Evolutionary conservation across 2,113 vertebrate genomes (phyloP).

Genomic region (Podiceps cristatus): DNA sequence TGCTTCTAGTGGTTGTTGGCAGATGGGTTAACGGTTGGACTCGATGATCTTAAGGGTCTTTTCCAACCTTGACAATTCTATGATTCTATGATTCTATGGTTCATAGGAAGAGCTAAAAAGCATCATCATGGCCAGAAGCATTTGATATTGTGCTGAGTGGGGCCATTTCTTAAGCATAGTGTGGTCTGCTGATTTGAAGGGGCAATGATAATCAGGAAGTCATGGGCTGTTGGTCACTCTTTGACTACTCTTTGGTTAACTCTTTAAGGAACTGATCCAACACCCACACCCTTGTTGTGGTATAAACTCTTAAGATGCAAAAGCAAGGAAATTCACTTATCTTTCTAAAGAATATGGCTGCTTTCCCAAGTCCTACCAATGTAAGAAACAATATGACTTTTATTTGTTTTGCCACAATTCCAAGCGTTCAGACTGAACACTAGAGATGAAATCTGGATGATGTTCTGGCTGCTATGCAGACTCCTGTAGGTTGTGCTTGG

Average conservation of each 20-base stretch:
- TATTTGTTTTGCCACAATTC: background rate
- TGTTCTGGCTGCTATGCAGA: background rate
- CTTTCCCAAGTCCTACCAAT: background rate
- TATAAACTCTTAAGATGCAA: background rate
- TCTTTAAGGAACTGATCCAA: background rate
- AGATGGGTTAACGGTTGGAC: too few species aligned
- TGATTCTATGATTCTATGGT: too few species aligned
- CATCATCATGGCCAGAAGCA: background rate
- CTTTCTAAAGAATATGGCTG: background rate
- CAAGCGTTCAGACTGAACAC: background rate
- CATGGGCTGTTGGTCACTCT: background rate
- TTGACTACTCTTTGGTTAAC: background rate
- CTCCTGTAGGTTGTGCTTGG: background rate
- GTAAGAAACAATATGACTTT: background rate
- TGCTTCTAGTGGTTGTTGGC: background rate
- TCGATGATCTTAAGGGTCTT: too few species aligned
- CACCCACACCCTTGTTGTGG: background rate
- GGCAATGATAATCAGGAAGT: background rate
- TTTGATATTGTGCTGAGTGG: background rate
- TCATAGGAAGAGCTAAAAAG: background rate
- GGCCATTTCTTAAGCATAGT: background rate
- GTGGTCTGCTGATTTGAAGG: background rate
- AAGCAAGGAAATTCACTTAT: background rate
- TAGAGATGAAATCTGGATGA: background rate
- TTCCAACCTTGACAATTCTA: too few species aligned